phyloP scores from a whole-genome alignment of 1,140 invertebrate species.

The Helicoverpa armigera region DNA sequence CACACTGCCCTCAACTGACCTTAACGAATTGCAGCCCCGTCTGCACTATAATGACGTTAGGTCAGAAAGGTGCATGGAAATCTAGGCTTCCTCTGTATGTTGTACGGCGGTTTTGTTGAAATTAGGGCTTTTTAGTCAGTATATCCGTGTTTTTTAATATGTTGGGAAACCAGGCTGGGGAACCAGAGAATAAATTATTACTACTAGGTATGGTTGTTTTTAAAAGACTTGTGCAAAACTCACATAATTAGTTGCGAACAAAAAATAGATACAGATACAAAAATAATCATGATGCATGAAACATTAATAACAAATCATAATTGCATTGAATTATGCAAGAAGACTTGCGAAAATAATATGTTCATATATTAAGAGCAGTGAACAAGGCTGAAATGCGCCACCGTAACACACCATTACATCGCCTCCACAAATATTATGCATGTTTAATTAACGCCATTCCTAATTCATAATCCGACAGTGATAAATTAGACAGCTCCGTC shows the following conservation, averaged over 20 bases:
- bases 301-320: too few species aligned
- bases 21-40: background rate
- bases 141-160: too few species aligned
- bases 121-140: too few species aligned
- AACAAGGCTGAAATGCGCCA: background rate
- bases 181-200: too few species aligned
- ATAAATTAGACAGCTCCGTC: constrained; percentile 81
- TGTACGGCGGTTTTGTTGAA: background rate
- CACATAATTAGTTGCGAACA: too few species aligned
- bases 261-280: too few species aligned
- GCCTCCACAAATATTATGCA: constrained; percentile 81
- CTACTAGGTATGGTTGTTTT: too few species aligned
- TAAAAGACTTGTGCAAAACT: too few species aligned
- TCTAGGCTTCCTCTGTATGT: background rate
- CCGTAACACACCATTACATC: constrained; percentile 49
- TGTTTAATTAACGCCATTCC: constrained; percentile 84
- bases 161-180: too few species aligned
- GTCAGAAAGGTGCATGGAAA: background rate
- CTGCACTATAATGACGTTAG: constrained; percentile 14
- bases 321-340: too few species aligned
- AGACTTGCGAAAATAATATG: too few species aligned
- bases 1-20: background rate
- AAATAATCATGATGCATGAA: too few species aligned
- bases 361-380: background rate
- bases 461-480: constrained; percentile 86